Evolutionary conservation across 2,888 invertebrate species (phyloP).

Genomic region (Acholoe squamosa): DNA sequence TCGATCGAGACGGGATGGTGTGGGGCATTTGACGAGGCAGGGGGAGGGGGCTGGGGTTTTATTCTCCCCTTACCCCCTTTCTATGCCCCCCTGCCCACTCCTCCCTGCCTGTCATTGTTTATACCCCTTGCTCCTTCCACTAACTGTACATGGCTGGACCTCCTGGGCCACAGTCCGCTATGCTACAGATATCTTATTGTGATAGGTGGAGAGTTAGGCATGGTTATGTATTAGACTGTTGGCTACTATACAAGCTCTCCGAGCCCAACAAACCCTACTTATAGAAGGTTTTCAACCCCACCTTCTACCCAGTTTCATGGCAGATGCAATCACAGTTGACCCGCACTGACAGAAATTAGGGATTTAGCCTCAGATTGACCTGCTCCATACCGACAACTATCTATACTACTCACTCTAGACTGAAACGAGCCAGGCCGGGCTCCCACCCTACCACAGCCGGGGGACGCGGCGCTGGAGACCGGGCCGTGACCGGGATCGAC

Average conservation of each 20-base stretch:
- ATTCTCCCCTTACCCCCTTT: not conserved
- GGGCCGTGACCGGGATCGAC: conserved; percentile 13
- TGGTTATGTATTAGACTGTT: not conserved
- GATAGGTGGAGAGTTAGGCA: not conserved
- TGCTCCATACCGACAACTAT: not conserved
- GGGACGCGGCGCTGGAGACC: not conserved
- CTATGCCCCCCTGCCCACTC: not conserved
- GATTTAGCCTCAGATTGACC: not conserved
- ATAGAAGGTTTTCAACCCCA: not conserved
- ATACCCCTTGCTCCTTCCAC: not conserved
- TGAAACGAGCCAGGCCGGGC: not conserved
- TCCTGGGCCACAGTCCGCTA: not conserved
- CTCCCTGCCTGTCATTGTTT: conserved; percentile 35
- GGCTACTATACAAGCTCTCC: not conserved
- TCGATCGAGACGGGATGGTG: conserved; percentile 23
- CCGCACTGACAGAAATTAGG: not conserved
- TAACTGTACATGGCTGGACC: not conserved
- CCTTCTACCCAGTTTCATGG: not conserved
- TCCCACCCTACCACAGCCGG: not conserved
- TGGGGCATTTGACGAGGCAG: not conserved
- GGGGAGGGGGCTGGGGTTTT: conserved; percentile 1
- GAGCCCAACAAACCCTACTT: not conserved
- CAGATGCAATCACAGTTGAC: too few species aligned
- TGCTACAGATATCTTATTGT: not conserved
- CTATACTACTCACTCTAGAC: conserved; percentile 47